Evolutionary conservation across 2,888 invertebrate species (phyloP).

Genomic region (Nomada fucata): DNA sequence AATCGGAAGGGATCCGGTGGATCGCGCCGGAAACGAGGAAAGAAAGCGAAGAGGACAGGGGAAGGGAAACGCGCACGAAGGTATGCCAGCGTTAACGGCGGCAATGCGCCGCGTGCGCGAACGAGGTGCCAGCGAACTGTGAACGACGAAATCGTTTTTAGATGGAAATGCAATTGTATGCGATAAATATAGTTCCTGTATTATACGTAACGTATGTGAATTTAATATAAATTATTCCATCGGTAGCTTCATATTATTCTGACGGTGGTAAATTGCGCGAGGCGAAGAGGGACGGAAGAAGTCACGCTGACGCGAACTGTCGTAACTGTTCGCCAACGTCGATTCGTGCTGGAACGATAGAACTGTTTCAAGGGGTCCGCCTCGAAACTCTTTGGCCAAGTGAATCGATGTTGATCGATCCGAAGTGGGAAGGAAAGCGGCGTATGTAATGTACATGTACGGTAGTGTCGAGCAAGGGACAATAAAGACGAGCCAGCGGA

Average conservation of each 20-base stretch:
- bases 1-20: not conserved
- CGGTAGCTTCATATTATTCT: conserved; percentile 63
- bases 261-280: conserved; percentile 45
- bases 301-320: conserved; percentile 31
- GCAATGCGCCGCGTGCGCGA: not conserved
- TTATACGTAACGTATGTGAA: conserved; percentile 71
- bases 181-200: conserved; percentile 78
- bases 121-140: conserved; percentile 26
- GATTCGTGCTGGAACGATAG: conserved; percentile 15
- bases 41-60: no score
- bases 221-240: conserved; percentile 74
- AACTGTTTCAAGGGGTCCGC: not conserved
- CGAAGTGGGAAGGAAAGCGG: not conserved
- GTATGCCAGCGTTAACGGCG: not conserved
- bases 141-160: conserved; percentile 72
- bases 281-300: conserved; percentile 21
- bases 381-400: not conserved
- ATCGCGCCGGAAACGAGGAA: not conserved
- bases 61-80: conserved; percentile 11
- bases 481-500: conserved; percentile 34
- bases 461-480: conserved; percentile 32
- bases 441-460: not conserved
- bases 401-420: conserved; percentile 16
- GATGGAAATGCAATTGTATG: conserved; percentile 63
- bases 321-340: conserved; percentile 41